Conservation (phyloP, 2,797 vertebrate species). For the Falco cherrug region DNA sequence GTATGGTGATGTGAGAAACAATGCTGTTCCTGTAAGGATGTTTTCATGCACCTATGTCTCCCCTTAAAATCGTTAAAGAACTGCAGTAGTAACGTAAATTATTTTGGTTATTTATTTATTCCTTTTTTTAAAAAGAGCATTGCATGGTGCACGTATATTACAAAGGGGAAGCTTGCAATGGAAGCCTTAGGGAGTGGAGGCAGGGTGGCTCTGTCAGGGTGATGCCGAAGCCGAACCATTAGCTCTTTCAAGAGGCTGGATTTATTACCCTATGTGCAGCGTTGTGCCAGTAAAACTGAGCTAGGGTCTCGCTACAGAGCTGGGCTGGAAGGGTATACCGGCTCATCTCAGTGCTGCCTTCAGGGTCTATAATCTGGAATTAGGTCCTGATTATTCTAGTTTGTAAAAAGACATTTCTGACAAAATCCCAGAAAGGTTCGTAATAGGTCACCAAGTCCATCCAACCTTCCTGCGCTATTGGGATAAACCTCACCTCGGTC, state of each 20-base stretch:
- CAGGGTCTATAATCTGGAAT: background rate
- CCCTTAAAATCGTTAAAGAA: background rate
- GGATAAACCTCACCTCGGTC: background rate
- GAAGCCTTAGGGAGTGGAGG: background rate
- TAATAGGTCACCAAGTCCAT: rapidly evolving
- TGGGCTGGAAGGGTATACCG: background rate
- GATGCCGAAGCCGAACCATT: background rate
- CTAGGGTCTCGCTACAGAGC: background rate
- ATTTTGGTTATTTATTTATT: background rate
- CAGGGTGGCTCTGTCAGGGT: background rate
- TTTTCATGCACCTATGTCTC: background rate
- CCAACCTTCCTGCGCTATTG: background rate
- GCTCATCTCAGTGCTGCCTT: background rate
- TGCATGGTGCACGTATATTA: background rate
- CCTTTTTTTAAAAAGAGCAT: background rate
- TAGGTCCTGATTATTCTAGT: background rate
- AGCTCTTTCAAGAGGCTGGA: background rate
- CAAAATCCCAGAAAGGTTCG: background rate
- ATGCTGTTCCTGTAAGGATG: background rate
- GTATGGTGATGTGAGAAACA: background rate
- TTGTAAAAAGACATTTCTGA: background rate
- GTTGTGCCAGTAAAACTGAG: background rate
- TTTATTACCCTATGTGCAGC: background rate
- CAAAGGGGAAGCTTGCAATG: background rate
- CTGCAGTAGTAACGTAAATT: background rate